Evolutionary conservation across 2,113 vertebrate genomes (phyloP), one percentile per base, ranked within the genome.

Genomic region (Poicephalus gulielmi): DNA sequence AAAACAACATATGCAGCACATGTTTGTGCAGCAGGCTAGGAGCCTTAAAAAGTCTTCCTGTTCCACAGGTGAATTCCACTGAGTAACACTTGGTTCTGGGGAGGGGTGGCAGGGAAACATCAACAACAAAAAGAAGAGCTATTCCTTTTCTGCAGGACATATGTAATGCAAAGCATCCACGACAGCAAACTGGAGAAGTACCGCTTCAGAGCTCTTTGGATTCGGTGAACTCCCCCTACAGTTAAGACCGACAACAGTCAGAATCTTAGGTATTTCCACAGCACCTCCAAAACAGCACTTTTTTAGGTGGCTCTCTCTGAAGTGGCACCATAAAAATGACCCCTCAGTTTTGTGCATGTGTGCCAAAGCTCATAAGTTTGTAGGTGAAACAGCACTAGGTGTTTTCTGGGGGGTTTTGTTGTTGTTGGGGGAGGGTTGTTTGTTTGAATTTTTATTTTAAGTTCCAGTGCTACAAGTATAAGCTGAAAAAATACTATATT

Each of bases 1-100:
- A 62, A 92, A 97, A 93, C 83, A 96, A 60, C 44, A 82, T 63
- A 83, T 20, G 69, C 57, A 93, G 88, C 88, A 66, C 35, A 19
- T 43, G 64, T 44, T 81, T 71, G 39, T 90, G 64, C 68, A 90
- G 79, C 86, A 95, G 55, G 15, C 55, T 28, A 25, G 31, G 18
- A 89, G 66, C 46, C 77, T 73, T 73, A 71, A 73, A 67, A 86
- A 76, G 37, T 22, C 83, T 57, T 87, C 44, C 66, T 59, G 44
- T 50, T 83, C 63, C 4, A 57, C 88, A 92, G 88, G 86, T 87
- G 69, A 85, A 73, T 84, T 91, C 52, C 49, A 81, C 59, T 57
- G 37, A 89, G 1, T 23, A 69, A 59, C 31, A 47, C 49, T 39
- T 41, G 11, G 11, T 78, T 67, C 49, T 77, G 20, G 4, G 27